These are phyloP conservation scores for Anniella stebbinsi DNA, from an alignment of 2,797 vertebrate genomes.

Conservation along the genomic window DNA sequence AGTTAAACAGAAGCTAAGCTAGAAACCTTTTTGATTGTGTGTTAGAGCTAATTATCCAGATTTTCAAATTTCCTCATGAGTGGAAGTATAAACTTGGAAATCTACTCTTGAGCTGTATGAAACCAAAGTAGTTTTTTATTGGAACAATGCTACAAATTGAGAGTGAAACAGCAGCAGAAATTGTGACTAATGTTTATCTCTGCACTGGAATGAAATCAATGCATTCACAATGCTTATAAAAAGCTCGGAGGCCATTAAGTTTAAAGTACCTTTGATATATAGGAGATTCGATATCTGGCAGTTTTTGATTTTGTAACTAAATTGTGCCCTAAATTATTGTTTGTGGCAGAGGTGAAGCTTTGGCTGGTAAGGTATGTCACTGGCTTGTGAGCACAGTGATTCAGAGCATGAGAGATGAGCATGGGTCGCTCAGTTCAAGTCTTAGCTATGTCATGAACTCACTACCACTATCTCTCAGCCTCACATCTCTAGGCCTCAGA, in stretches of 20 bases:
- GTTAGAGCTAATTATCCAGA: not conserved
- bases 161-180: not conserved
- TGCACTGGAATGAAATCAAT: not conserved
- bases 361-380: not conserved
- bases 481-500: not conserved
- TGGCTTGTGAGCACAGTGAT: not conserved
- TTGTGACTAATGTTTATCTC: constrained; percentile 7
- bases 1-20: not conserved
- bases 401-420: not conserved
- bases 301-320: not conserved
- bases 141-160: constrained; percentile 7
- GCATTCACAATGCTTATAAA: not conserved
- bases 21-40: not conserved
- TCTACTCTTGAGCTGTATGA: not conserved
- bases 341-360: not conserved
- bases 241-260: not conserved
- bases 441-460: too few relatives aligned
- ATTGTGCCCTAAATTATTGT: not conserved
- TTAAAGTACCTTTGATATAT: not conserved
- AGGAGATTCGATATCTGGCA: not conserved
- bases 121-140: not conserved
- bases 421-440: not conserved
- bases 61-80: not conserved
- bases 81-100: not conserved
- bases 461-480: not conserved